A percentile compares a stretch with the other conserved stretches of the same genome.
Evolutionary conservation across 2,888 invertebrate genomes (phyloP).

Genomic region (Cosmopolites sordidus): DNA sequence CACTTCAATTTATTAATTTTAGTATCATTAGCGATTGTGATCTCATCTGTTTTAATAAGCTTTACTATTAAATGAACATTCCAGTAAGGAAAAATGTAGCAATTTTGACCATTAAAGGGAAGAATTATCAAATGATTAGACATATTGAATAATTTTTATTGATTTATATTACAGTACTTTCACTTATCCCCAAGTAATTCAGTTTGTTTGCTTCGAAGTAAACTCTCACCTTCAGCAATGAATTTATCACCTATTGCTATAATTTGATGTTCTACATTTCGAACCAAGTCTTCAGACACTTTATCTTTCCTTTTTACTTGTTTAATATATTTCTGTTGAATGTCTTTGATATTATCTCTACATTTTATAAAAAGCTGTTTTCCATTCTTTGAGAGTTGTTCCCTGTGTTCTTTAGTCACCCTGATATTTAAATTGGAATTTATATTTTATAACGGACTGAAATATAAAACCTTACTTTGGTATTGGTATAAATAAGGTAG

Average conservation of each 20-base stretch:
- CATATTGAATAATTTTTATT: too few species aligned
- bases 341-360: constrained; percentile 69
- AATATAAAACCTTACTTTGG: constrained; percentile 66
- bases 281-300: constrained; percentile 66
- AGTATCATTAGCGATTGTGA: too few species aligned
- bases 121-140: too few species aligned
- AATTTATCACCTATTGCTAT: constrained; percentile 65
- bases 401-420: constrained; percentile 90
- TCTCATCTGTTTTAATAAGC: neutral
- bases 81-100: neutral
- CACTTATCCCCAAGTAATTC: constrained; percentile 63
- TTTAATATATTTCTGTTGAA: constrained; percentile 69
- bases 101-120: too few species aligned
- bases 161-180: neutral
- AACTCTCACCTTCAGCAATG: constrained; percentile 59
- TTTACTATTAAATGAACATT: neutral
- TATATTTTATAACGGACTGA: neutral
- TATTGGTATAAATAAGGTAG: constrained; percentile 79
- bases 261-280: constrained; percentile 66
- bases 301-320: constrained; percentile 66
- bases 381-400: constrained; percentile 82
- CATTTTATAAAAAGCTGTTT: constrained; percentile 76
- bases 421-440: constrained; percentile 29
- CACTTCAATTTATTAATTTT: too few species aligned
- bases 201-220: constrained; percentile 65